A percentile compares a stretch with the other conserved stretches of the same genome.
Conservation (phyloP, 2,888 invertebrate species). For the Cryptocephalus moraei region DNA sequence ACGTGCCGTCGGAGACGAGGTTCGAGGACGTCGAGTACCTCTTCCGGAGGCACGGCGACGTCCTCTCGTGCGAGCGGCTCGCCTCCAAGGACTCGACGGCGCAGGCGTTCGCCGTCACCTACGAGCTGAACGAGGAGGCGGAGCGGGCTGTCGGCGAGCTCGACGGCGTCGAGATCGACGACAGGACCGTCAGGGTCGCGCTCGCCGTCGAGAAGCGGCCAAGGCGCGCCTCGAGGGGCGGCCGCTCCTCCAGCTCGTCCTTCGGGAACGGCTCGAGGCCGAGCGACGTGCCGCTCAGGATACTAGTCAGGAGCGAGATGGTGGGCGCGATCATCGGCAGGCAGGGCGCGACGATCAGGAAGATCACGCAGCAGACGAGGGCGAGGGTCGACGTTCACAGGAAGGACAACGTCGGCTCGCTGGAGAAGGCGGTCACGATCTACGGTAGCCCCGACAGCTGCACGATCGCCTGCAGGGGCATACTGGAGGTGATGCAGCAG, state of each 20-base stretch:
- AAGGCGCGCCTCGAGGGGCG: conserved; percentile 44
- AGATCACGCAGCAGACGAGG: conserved; percentile 88
- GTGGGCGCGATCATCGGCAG: conserved; percentile 93
- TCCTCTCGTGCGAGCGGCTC: conserved; percentile 35
- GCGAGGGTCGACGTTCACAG: conserved; percentile 91
- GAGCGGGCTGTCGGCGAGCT: conserved; percentile 77
- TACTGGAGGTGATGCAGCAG: conserved; percentile 94
- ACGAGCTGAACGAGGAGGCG: conserved; percentile 82
- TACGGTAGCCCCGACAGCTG: conserved; percentile 97
- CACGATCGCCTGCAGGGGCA: conserved; percentile 94
- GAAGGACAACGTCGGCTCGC: conserved; percentile 82
- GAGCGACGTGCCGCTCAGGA: conserved; percentile 78
- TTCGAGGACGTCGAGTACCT: neutral
- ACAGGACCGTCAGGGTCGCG: conserved; percentile 75
- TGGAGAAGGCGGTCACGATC: conserved; percentile 92
- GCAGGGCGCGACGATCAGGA: conserved; percentile 92
- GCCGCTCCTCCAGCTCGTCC: conserved; percentile 45
- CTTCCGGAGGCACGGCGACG: neutral
- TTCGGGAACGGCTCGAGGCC: conserved; percentile 68
- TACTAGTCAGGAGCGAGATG: conserved; percentile 95
- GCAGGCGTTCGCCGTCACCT: conserved; percentile 77
- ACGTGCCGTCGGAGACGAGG: neutral
- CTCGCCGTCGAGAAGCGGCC: conserved; percentile 59
- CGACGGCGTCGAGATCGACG: conserved; percentile 81
- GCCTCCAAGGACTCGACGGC: conserved; percentile 70